A percentile compares a stretch with the other conserved stretches of the same genome.
Conservation (phyloP, 2,113 vertebrate species). For the Stictonetta naevosa region DNA sequence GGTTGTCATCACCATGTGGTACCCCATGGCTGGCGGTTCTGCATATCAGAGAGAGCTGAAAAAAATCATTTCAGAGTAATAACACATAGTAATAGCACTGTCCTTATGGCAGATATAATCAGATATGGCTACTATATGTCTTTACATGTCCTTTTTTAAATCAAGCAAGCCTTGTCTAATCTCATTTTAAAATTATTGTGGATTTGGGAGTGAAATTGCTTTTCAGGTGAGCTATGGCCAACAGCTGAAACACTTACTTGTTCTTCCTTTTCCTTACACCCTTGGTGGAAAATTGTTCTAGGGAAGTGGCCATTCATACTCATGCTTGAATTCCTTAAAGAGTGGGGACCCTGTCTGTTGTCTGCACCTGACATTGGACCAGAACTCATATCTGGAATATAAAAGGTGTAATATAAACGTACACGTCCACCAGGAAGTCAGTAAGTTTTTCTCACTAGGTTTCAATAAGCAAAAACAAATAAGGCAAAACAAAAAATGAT, state of each 20-base stretch:
- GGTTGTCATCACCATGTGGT: background rate
- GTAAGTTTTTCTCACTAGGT: background rate
- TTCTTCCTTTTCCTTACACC: background rate
- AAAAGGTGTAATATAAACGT: background rate
- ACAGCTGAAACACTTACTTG: background rate
- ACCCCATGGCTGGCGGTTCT: background rate
- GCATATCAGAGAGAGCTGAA: background rate
- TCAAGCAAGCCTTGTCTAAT: background rate
- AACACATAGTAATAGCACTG: background rate
- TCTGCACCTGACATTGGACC: background rate
- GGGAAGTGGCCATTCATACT: background rate
- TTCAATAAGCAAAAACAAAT: background rate
- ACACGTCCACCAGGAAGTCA: background rate
- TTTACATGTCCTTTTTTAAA: background rate
- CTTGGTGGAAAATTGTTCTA: background rate
- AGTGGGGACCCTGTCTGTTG: background rate
- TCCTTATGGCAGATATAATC: background rate
- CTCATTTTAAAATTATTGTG: background rate
- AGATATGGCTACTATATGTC: background rate
- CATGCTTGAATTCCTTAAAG: background rate
- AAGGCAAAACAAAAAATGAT: background rate
- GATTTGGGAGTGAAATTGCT: background rate
- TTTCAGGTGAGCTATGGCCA: background rate
- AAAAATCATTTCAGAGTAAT: background rate
- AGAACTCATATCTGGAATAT: background rate